Evolutionary conservation across 1,140 invertebrate species (phyloP).

Genomic region (Apis cerana): DNA sequence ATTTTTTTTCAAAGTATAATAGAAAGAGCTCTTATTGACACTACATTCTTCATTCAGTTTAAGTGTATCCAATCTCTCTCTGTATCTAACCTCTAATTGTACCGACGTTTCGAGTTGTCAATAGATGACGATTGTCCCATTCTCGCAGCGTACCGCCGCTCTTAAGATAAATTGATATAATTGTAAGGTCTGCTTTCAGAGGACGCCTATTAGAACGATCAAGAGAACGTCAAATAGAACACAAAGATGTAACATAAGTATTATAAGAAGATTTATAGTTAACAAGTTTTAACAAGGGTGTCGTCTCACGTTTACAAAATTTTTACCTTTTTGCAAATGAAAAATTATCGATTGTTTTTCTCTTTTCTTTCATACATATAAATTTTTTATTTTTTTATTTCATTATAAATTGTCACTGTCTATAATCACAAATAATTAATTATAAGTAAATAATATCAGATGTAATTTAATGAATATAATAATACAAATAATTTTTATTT

Average conservation of each 20-base stretch:
- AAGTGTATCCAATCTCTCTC: conserved; percentile 21
- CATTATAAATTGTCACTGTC: no score
- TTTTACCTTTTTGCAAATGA: not conserved
- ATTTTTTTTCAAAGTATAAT: conserved; percentile 15
- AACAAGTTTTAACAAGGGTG: not conserved
- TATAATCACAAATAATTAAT: no score
- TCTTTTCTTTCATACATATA: not conserved
- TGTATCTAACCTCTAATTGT: conserved; percentile 19
- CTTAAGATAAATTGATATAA: conserved; percentile 39
- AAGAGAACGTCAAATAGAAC: conserved; percentile 1
- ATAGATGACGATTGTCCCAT: conserved; percentile 29
- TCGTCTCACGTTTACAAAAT: not conserved
- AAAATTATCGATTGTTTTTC: not conserved
- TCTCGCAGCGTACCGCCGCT: conserved; percentile 13
- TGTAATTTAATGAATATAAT: no score
- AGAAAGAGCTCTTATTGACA: conserved; percentile 29
- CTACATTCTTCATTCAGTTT: conserved; percentile 29
- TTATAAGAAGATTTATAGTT: not conserved
- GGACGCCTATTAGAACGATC: conserved; percentile 5
- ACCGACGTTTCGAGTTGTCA: not conserved
- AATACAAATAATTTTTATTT: no score
- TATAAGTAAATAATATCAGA: no score
- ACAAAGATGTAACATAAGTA: not conserved
- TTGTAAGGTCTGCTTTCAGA: conserved; percentile 14
- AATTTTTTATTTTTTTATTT: no score